Base-by-base conservation (phyloP, 2,797 vertebrate species). In the Xiphorhynchus erythropygius region DNA sequence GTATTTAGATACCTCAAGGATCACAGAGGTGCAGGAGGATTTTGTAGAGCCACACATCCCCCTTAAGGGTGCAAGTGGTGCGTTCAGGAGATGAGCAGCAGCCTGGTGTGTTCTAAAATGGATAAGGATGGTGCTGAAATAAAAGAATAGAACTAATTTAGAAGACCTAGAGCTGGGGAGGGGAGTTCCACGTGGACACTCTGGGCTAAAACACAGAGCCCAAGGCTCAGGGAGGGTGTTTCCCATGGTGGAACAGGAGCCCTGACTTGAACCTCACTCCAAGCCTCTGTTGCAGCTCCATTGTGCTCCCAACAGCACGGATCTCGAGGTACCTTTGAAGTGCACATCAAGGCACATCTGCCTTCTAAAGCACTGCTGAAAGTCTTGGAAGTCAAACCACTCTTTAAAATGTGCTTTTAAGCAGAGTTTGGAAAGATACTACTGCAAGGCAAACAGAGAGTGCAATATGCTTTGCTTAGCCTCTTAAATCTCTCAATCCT, bases 381-480 rank as follows among this genome's bases (percentile, higher is more conserved):
- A 80, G 42, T n/a, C 33, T 47, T 80, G 63, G 44, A 59, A 87
- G 24, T 59, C 71, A 90, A 87, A 81, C 52, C 39, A 11, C 33
- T 65, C 67, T 79, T 52, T 13, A 42, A 65, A 93, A 87, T 32
- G 25, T 44, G 19, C 28, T 93, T 96, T 93, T 85, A 77, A 93
- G 78, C 32, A 35, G 78, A 71, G 52, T 70, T 90, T 90, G 82
- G 84, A 85, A 80, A 80, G 65, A 57, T 60, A 24, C 14, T 65
- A 46, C 56, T 77, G 35, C 77, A 75, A 82, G 42, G 30, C 76
- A 85, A 95, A 95, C 73, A 80, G 44, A 78, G 60, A 68, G 47
- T 69, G 91, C 79, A 93, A 49, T 81, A 84, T 57, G 76, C 41
- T 89, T 87, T 87, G 39, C 57, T 89, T 89, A 63, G 25, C 53